phyloP scores from a whole-genome alignment of 2,113 vertebrate genomes.

The Pseudonaja textilis region DNA sequence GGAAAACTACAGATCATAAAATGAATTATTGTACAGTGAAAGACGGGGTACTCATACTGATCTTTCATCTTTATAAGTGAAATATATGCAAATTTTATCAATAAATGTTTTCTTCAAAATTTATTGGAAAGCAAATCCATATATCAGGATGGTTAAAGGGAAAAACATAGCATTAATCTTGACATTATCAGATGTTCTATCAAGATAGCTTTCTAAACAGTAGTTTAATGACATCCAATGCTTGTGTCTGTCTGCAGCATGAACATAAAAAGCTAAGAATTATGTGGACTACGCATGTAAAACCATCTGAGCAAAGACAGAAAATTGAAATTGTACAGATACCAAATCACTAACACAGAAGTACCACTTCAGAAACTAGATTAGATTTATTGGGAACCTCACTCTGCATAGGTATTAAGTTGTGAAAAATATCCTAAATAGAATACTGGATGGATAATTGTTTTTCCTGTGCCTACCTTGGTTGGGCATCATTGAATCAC shows the following conservation, averaged over 20 bases:
- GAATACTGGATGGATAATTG: neutral
- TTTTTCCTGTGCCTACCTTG: too few relatives aligned
- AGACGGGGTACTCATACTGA: neutral
- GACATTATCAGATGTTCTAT: neutral
- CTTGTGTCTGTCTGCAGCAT: neutral
- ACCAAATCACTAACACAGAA: neutral
- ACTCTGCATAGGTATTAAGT: neutral
- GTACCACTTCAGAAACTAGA: neutral
- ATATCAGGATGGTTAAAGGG: neutral
- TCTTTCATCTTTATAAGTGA: neutral
- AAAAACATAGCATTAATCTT: neutral
- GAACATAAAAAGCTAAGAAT: neutral
- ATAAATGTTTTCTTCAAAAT: neutral
- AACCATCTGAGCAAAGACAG: neutral
- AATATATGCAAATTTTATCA: neutral
- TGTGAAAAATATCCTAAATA: neutral
- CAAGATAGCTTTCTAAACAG: neutral
- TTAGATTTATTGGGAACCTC: neutral
- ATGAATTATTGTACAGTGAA: neutral
- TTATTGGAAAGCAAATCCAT: neutral
- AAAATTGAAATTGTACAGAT: neutral
- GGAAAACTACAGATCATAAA: neutral
- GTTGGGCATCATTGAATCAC: neutral
- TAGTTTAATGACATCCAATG: neutral
- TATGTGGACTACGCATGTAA: neutral